phyloP scores from a whole-genome alignment of 2,888 invertebrate genomes.

The Orgyia antiqua region DNA sequence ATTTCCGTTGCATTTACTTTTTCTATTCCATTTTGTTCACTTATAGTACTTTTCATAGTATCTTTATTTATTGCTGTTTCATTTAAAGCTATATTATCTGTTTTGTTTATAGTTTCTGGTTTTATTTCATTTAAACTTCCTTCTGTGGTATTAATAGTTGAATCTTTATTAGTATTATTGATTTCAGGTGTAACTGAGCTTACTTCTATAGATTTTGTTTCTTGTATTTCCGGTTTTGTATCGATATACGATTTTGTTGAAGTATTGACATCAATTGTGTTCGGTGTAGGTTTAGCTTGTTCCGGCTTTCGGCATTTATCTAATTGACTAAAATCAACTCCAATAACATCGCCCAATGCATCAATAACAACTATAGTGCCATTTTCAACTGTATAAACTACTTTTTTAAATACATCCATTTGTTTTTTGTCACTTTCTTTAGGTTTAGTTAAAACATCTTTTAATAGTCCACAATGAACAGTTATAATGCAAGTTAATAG shows the following conservation, averaged over 20 bases:
- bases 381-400: conserved; percentile 10
- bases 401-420: conserved; percentile 4
- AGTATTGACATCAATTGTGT: too few species aligned
- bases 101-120: background rate
- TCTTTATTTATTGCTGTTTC: background rate
- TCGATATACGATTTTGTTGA: too few species aligned
- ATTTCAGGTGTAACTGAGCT: background rate
- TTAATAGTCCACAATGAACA: conserved; percentile 13
- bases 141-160: too few species aligned
- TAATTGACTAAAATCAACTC: conserved; percentile 1
- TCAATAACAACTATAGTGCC: conserved; percentile 12
- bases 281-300: background rate
- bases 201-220: background rate
- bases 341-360: conserved; percentile 10
- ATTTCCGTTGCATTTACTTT: background rate
- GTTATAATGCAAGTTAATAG: conserved; percentile 2
- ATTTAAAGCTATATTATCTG: background rate
- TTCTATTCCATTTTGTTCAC: background rate
- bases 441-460: conserved; percentile 8
- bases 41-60: background rate
- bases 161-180: too few species aligned
- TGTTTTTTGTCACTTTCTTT: background rate
- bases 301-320: background rate
- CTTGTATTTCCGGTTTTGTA: background rate
- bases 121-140: background rate